Conservation (phyloP, 1,140 invertebrate genomes). For the Psix sp. region DNA sequence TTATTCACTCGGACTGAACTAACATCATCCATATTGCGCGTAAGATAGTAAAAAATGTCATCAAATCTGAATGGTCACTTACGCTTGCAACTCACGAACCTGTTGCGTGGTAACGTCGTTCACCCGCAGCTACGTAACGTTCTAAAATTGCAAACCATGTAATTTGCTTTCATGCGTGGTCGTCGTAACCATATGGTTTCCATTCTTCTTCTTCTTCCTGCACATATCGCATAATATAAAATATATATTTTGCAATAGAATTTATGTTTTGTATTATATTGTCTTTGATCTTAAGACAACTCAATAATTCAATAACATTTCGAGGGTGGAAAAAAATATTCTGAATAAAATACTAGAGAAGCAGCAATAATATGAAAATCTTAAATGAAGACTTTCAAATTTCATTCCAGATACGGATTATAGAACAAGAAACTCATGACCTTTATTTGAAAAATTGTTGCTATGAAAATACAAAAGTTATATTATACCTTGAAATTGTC, state of each 20-base stretch:
- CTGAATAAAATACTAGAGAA: too few relatives aligned
- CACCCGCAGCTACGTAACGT: slow-evolving; percentile 51
- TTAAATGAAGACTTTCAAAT: too few relatives aligned
- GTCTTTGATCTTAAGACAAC: neutral
- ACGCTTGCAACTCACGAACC: slow-evolving; percentile 59
- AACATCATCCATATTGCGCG: slow-evolving; percentile 5
- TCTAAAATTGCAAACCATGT: slow-evolving; percentile 54
- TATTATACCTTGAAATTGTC: too few relatives aligned
- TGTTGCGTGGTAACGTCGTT: slow-evolving; percentile 60
- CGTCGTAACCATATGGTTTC: slow-evolving; percentile 48
- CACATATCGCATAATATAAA: slow-evolving; percentile 7
- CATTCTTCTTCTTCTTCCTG: slow-evolving; percentile 19
- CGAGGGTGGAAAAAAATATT: too few relatives aligned
- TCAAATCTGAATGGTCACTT: slow-evolving; percentile 58
- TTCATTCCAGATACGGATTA: too few relatives aligned
- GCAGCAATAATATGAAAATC: too few relatives aligned
- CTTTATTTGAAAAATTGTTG: too few relatives aligned
- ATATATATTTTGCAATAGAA: slow-evolving; percentile 8
- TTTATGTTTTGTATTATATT: slow-evolving; percentile 21
- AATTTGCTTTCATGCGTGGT: slow-evolving; percentile 59
- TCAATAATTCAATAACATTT: too few relatives aligned
- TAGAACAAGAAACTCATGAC: too few relatives aligned
- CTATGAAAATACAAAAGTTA: too few relatives aligned
- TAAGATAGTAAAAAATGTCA: slow-evolving; percentile 54
- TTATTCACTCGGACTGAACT: neutral